These are phyloP conservation scores for Limnephilus rhombicus DNA, from an alignment of 2,888 invertebrate genomes.

Conservation along the genomic window DNA sequence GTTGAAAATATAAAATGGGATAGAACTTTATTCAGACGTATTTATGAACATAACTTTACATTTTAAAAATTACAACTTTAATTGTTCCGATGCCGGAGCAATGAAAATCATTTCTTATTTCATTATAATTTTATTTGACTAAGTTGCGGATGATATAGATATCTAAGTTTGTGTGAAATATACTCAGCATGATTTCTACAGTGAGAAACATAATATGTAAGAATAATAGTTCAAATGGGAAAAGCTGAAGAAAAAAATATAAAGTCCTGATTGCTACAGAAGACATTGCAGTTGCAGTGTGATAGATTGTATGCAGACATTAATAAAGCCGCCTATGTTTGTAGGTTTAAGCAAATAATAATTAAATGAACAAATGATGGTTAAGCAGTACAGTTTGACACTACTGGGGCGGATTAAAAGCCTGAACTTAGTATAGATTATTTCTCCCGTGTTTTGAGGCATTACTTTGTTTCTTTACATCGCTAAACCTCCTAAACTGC, in stretches of 20 bases:
- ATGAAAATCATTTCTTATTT: neutral
- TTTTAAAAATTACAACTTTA: too few relatives aligned
- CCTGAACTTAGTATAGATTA: neutral
- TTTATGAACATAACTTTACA: neutral
- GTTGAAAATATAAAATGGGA: neutral
- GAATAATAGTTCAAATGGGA: neutral
- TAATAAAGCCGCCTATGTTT: neutral
- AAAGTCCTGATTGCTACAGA: neutral
- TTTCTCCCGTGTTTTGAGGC: constrained; percentile 52
- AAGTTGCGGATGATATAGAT: neutral
- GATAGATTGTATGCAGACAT: neutral
- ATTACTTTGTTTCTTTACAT: constrained; percentile 31
- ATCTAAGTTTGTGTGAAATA: neutral
- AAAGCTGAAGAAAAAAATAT: neutral
- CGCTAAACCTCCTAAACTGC: neutral
- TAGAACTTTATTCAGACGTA: neutral
- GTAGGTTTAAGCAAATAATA: constrained; percentile 23
- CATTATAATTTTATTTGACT: neutral
- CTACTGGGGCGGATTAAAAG: constrained; percentile 7
- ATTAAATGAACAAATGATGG: neutral
- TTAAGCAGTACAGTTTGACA: neutral
- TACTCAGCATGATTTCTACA: neutral
- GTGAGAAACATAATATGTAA: neutral
- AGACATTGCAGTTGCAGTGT: constrained; percentile 12
- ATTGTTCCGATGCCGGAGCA: neutral